Evolutionary conservation across 2,888 invertebrate genomes (phyloP), one percentile per base, ranked within the genome.

Genomic region (Lordiphosa fenestrarum): DNA sequence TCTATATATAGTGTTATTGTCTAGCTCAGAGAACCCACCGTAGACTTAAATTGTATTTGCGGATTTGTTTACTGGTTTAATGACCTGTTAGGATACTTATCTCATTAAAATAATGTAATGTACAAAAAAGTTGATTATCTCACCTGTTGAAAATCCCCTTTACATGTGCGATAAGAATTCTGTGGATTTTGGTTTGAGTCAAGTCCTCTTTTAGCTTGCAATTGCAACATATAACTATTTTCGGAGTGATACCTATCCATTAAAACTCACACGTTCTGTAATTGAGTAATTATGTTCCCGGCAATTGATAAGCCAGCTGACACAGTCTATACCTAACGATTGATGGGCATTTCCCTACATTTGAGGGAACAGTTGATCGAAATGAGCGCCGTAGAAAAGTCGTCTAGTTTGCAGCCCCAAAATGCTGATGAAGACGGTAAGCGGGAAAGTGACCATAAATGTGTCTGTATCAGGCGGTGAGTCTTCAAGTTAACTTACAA

Each of bases 391-490:
- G 15, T 10, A 6, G 15, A 44, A 33, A 44, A 44, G 44, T 30
- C 33, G 23, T 33, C 44, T n/a, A 44, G 7, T 44, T 33, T 44
- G 44, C 5, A 10, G 4, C 2, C 3, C 1, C 33, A 33, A 44
- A 33, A 33, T n/a, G 6, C 15, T 10, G 33, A 33, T 6, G 15
- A 44, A 10, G 33, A 19, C 3, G 9, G n/a, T 6, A 23, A 36
- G 19, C 15, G 35, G 9, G 25, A 49, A 9, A 33, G 30, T 13
- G 25, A 30, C 5, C 21, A n/a, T 1, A 1, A 21, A 3, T 73
- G 51, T 13, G n/a, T 4, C 6, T 63, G 63, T 7, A 5, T 52
- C 6, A 58, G 68, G 13, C 30, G 71, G 75, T 84, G 36, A 73
- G 60, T 48, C 1, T 15, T 1, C 1, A 15, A 15, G 13, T 4